A percentile compares a stretch with the other conserved stretches of the same genome.
Evolutionary conservation across 2,888 invertebrate genomes (phyloP).

Genomic region (Eupithecia subumbrata): DNA sequence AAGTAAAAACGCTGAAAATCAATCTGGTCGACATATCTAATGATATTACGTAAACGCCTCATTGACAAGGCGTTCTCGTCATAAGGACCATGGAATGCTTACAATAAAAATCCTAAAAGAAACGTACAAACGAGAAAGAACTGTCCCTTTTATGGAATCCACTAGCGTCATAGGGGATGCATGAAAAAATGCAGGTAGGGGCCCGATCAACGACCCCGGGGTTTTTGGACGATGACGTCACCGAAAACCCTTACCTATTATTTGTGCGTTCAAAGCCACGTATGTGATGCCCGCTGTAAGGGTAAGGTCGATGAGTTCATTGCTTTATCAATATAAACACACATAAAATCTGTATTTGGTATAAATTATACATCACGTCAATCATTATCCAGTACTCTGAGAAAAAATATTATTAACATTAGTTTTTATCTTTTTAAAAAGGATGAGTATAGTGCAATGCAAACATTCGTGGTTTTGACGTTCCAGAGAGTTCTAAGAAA

Average conservation of each 20-base stretch:
- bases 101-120: constrained; percentile 35
- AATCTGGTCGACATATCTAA: no score
- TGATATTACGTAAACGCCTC: no score
- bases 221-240: constrained; percentile 75
- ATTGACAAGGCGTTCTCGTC: background rate
- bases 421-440: background rate
- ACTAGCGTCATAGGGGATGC: constrained; percentile 75
- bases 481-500: constrained; percentile 63
- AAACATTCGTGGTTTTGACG: constrained; percentile 63
- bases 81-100: constrained; percentile 32
- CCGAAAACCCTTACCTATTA: constrained; percentile 45
- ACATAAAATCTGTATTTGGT: constrained; percentile 32
- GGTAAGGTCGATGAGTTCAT: constrained; percentile 46
- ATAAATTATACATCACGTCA: constrained; percentile 22
- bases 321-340: constrained; percentile 39
- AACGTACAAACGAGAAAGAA: constrained; percentile 42
- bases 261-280: constrained; percentile 57
- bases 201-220: constrained; percentile 78
- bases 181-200: constrained; percentile 82
- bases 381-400: constrained; percentile 13
- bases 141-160: constrained; percentile 61
- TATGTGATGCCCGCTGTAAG: constrained; percentile 50
- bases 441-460: background rate
- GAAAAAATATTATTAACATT: constrained; percentile 17
- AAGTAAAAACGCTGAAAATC: no score